Percentiles rank a stretch among this genome's conserved stretches.
phyloP scores from a whole-genome alignment of 2,797 vertebrate genomes.

The Thunnus albacares region DNA sequence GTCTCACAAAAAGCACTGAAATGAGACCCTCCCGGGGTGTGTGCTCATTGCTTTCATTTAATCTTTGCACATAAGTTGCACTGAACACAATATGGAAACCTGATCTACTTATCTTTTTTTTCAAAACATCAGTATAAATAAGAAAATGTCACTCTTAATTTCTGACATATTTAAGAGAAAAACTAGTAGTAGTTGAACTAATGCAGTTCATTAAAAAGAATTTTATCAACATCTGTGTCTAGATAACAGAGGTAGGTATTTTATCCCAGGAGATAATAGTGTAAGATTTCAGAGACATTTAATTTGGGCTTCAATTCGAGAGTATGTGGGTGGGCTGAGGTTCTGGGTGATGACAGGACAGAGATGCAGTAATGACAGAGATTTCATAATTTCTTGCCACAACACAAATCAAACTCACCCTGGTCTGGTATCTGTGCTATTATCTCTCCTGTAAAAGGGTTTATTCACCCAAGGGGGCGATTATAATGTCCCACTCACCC shows the following conservation, averaged over 20 bases:
- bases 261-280: constrained; percentile 31
- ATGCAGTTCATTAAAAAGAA: neutral
- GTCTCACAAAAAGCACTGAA: neutral
- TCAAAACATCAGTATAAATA: neutral
- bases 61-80: constrained; percentile 4
- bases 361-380: constrained; percentile 72
- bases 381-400: constrained; percentile 69
- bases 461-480: constrained; percentile 65
- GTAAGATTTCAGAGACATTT: constrained; percentile 57
- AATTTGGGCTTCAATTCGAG: constrained; percentile 57
- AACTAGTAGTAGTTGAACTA: neutral
- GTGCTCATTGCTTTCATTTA: neutral
- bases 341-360: constrained; percentile 67
- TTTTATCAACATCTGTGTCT: constrained; percentile 19
- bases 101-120: neutral
- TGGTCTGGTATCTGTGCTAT: constrained; percentile 63
- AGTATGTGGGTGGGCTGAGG: constrained; percentile 62
- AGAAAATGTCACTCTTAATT: neutral
- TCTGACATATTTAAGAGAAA: neutral
- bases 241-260: constrained; percentile 18
- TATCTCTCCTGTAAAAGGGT: constrained; percentile 60
- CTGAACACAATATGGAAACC: neutral
- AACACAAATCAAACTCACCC: constrained; percentile 72
- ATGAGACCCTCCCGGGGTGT: constrained; percentile 13
- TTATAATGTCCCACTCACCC: constrained; percentile 62